A percentile compares a stretch with the other conserved stretches of the same genome.
These are phyloP conservation scores for Dendrocincla tyrannina DNA, from an alignment of 2,797 vertebrate genomes.

Conservation along the genomic window DNA sequence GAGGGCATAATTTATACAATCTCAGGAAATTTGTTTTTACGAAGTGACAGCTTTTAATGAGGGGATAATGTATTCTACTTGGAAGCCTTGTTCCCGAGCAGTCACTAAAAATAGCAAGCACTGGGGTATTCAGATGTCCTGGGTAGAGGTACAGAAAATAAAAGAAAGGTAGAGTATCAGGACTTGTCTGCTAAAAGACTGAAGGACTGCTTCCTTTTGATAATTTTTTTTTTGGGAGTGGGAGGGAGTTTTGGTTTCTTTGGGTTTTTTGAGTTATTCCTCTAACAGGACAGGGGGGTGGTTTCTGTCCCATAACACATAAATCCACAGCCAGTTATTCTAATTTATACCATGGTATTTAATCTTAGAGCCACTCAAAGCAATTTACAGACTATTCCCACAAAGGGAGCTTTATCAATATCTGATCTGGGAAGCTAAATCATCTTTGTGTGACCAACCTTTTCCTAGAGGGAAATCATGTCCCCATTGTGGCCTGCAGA, in stretches of 20 bases:
- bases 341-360: neutral
- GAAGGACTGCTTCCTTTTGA: neutral
- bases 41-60: slow-evolving; percentile 15
- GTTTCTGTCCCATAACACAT: neutral
- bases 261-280: neutral
- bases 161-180: neutral
- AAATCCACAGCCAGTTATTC: neutral
- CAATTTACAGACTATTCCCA: neutral
- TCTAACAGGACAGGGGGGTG: neutral
- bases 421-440: neutral
- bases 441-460: neutral
- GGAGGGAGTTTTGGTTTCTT: too few species aligned
- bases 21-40: neutral
- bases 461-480: neutral
- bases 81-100: neutral
- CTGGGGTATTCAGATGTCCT: neutral
- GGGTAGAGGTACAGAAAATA: neutral
- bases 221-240: neutral
- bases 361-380: neutral
- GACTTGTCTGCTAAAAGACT: neutral
- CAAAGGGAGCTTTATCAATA: neutral
- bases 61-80: slow-evolving; percentile 11
- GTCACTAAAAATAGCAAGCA: neutral
- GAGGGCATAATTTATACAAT: slow-evolving; percentile 8
- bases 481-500: neutral